A percentile compares a stretch with the other conserved stretches of the same genome.
phyloP scores from a whole-genome alignment of 2,888 invertebrate species.

The Lasioglossum lativentre region DNA sequence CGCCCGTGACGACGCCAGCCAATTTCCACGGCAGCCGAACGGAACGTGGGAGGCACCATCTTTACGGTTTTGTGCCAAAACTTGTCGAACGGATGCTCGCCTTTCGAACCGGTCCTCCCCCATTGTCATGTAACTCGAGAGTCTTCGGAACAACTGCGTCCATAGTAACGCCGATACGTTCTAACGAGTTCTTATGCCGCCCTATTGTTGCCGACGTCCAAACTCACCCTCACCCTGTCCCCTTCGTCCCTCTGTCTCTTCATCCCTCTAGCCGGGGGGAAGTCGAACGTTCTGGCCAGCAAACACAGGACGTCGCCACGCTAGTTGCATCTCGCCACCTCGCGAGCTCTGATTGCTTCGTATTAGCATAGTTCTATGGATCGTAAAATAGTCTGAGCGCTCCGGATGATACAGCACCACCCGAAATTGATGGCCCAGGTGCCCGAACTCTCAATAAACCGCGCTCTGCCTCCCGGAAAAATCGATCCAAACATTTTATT shows the following conservation, averaged over 20 bases:
- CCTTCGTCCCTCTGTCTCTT: not conserved
- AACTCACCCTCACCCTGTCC: slow-evolving; percentile 11
- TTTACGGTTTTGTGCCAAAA: slow-evolving; percentile 19
- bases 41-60: slow-evolving; percentile 3
- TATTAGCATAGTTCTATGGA: slow-evolving; percentile 29
- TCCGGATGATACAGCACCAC: not conserved
- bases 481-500: too few relatives aligned
- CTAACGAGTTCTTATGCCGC: slow-evolving; percentile 47
- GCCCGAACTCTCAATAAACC: not conserved
- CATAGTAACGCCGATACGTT: slow-evolving; percentile 27
- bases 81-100: slow-evolving; percentile 25
- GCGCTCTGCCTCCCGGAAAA: not conserved
- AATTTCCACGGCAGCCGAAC: slow-evolving; percentile 17
- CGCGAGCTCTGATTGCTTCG: slow-evolving; percentile 30
- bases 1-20: slow-evolving; percentile 25
- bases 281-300: slow-evolving; percentile 26
- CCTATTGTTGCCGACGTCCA: slow-evolving; percentile 33
- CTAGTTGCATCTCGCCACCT: slow-evolving; percentile 19
- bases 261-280: not conserved
- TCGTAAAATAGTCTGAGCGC: slow-evolving; percentile 3
- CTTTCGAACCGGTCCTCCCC: slow-evolving; percentile 18
- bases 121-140: slow-evolving; percentile 35
- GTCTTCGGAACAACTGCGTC: slow-evolving; percentile 16
- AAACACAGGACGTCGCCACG: not conserved
- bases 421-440: not conserved